Base-by-base conservation (phyloP, 2,113 vertebrate genomes). In the Bostrychus sinensis region DNA sequence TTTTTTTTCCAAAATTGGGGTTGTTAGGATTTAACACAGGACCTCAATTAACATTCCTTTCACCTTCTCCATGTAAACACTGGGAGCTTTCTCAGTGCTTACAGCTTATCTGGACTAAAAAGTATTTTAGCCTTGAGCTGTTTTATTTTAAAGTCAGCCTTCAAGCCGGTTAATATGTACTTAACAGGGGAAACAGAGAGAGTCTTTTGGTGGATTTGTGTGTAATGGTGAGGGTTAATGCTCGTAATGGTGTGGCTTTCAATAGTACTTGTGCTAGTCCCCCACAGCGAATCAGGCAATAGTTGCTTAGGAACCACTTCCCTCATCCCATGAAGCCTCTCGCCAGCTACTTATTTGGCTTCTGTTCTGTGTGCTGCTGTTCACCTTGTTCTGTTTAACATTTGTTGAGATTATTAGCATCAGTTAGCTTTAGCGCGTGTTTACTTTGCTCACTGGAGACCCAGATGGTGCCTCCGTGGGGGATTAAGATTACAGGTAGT, bases 281-380 rank as follows among this genome's bases (percentile, higher is more conserved):
- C 75, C 68, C 51, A 63, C 64, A 51, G 72, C 1, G n/a, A 72
- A 62, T 63, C 56, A 23, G 51, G 20, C 74, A 79, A 77, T 58
- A 72, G 78, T 84, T 88, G 79, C 87, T 80, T 80, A 80, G 83
- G 78, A 91, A 85, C 83, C 63, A 54, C 54, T 82, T 80, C 34
- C 57, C 36, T 51, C 66, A 70, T 64, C 23, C 70, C 37, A 34
- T 67, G 56, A 28, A 60, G 67, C 51, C 56, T 32, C 57, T 72
- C 64, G 46, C 19, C 57, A 11, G 16, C 65, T 56, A 48, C 67
- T 83, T 77, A 75, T 80, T 72, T 59, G 22, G 64, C 63, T 62
- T 63, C 39, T 32, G 75, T 68, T 66, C 53, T 72, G n/a, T 72
- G 25, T 48, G n/a, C n/a, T n/a, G 54, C 64, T 43, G 23, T 70